phyloP scores from a whole-genome alignment of 2,888 invertebrate genomes.

The Nomada goodeniana region DNA sequence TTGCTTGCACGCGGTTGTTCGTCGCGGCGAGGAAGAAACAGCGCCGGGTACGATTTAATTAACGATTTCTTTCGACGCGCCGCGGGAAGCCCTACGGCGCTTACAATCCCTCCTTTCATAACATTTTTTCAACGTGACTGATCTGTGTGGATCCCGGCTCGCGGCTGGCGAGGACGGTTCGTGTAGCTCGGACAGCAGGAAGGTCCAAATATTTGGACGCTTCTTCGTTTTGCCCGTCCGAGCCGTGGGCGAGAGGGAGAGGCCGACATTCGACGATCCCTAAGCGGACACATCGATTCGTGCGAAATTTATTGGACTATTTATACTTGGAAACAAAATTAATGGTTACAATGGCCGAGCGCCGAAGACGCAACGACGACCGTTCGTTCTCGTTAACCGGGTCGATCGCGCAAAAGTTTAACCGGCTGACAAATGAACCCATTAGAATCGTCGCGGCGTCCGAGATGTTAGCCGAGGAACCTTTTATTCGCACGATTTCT shows the following conservation, averaged over 20 bases:
- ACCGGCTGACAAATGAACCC: slow-evolving; percentile 37
- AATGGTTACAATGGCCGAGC: neutral
- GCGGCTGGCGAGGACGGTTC: neutral
- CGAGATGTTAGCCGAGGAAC: neutral
- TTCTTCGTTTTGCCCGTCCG: neutral
- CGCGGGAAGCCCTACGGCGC: slow-evolving; percentile 30
- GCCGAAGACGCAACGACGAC: slow-evolving; percentile 13
- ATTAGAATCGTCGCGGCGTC: slow-evolving; percentile 39
- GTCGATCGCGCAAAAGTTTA: slow-evolving; percentile 21
- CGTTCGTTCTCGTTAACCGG: slow-evolving; percentile 54
- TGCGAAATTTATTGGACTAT: no score
- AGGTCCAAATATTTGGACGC: slow-evolving; percentile 5
- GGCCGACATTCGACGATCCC: neutral
- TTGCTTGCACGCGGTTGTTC: slow-evolving; percentile 49
- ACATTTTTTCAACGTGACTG: slow-evolving; percentile 7
- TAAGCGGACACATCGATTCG: neutral
- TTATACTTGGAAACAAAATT: neutral
- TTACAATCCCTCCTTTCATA: slow-evolving; percentile 22
- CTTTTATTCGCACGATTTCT: slow-evolving; percentile 47
- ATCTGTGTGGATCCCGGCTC: neutral
- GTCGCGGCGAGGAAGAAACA: slow-evolving; percentile 34
- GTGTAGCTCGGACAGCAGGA: neutral
- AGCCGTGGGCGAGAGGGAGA: neutral
- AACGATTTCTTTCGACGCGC: slow-evolving; percentile 66
- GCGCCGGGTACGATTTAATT: slow-evolving; percentile 64